These are phyloP conservation scores for Pampus argenteus DNA, from an alignment of 2,797 vertebrate species.

Conservation along the genomic window DNA sequence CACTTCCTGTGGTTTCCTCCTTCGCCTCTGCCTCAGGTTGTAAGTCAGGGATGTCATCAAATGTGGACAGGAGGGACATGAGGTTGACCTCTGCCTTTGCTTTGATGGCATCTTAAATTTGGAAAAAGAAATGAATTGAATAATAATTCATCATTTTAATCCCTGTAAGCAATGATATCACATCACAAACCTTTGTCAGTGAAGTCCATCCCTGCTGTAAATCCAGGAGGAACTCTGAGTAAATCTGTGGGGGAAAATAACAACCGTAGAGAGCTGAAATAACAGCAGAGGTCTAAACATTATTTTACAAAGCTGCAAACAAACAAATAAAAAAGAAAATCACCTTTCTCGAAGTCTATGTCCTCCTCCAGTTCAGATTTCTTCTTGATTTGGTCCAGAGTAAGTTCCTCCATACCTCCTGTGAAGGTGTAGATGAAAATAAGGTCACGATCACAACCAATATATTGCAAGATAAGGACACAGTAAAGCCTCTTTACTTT, in stretches of 20 bases:
- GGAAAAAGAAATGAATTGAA: background rate
- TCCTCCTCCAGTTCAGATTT: conserved; percentile 87
- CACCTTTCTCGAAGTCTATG: conserved; percentile 91
- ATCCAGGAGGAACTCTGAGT: conserved; percentile 87
- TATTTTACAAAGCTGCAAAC: background rate
- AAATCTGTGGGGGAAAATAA: conserved; percentile 81
- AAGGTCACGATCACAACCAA: conserved; percentile 18
- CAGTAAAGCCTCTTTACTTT: background rate
- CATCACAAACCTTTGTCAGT: conserved; percentile 82
- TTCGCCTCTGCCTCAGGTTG: conserved; percentile 71
- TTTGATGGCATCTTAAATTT: conserved; percentile 72
- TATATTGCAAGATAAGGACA: background rate
- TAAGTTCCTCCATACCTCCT: conserved; percentile 95
- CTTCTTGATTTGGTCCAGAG: conserved; percentile 88
- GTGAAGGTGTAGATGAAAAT: background rate
- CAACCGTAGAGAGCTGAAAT: background rate
- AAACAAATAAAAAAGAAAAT: background rate
- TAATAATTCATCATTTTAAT: background rate
- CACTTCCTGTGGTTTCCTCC: conserved; percentile 49
- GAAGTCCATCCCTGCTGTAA: conserved; percentile 91
- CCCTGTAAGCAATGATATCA: background rate
- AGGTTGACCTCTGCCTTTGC: conserved; percentile 82
- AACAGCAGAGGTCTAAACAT: background rate
- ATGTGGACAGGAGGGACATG: conserved; percentile 80
- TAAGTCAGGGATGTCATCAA: conserved; percentile 79